Percentiles rank a stretch among this genome's conserved stretches.
phyloP scores from a whole-genome alignment of 2,113 vertebrate species.

The Pleuronectes platessa region DNA sequence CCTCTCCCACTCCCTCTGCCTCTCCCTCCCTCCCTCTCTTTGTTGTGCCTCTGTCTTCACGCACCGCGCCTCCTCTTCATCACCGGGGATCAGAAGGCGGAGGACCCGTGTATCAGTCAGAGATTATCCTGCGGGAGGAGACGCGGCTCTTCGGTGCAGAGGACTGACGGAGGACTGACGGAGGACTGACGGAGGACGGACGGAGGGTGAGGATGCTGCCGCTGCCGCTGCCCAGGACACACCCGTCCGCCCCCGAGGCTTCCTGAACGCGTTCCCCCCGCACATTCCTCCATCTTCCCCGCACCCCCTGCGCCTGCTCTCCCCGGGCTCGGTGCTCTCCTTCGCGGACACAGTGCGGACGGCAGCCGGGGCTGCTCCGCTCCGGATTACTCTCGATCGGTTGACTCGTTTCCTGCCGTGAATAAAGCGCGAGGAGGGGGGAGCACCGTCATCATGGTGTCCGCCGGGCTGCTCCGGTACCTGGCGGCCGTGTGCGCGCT shows the following conservation, averaged over 20 bases:
- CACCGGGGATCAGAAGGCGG: neutral
- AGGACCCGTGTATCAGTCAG: neutral
- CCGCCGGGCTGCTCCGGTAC: conserved; percentile 65
- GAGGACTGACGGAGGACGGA: neutral
- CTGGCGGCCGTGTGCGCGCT: conserved; percentile 75
- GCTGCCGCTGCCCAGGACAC: conserved; percentile 30
- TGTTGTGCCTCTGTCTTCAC: conserved; percentile 65
- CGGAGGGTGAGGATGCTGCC: conserved; percentile 49
- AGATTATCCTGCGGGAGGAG: neutral
- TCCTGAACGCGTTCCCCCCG: conserved; percentile 33
- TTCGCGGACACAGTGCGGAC: no score
- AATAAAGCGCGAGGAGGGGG: no score
- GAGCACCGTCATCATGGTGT: conserved; percentile 59
- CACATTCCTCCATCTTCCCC: conserved; percentile 33
- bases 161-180: conserved; percentile 10
- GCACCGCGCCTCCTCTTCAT: conserved; percentile 23
- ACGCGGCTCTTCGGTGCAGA: no score
- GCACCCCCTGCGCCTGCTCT: neutral
- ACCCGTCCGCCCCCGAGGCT: conserved; percentile 40
- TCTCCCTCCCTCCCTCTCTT: conserved; percentile 68
- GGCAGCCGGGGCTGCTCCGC: no score
- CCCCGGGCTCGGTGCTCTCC: neutral
- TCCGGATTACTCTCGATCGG: no score
- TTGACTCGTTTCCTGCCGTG: no score
- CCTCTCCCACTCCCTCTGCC: conserved; percentile 46